These are phyloP conservation scores for Octodonta nipae DNA, from an alignment of 2,888 invertebrate species.

Conservation along the genomic window DNA sequence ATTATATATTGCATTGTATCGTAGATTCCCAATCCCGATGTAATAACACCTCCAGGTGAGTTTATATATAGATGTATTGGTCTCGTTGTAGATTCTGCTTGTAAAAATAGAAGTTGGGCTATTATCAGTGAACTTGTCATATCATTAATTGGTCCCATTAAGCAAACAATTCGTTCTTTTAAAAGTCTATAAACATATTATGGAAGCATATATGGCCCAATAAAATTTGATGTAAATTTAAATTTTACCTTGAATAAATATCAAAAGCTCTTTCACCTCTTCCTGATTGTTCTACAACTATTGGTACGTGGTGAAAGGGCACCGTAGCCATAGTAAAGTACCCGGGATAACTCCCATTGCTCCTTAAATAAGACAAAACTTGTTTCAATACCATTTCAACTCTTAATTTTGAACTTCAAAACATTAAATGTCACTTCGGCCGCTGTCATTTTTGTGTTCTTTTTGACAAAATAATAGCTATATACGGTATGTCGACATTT, in stretches of 20 bases:
- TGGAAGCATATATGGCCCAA: background rate
- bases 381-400: too few species aligned
- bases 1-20: constrained; percentile 98
- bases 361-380: too few species aligned
- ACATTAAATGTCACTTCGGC: too few species aligned
- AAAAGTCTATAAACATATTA: constrained; percentile 49
- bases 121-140: constrained; percentile 81
- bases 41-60: constrained; percentile 83
- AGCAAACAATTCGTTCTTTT: constrained; percentile 89
- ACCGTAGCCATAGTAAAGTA: constrained; percentile 13
- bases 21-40: constrained; percentile 90
- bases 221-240: constrained; percentile 1
- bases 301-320: constrained; percentile 55
- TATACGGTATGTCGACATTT: too few species aligned
- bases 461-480: too few species aligned
- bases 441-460: too few species aligned
- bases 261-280: constrained; percentile 92
- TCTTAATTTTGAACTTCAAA: too few species aligned
- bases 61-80: constrained; percentile 96
- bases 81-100: constrained; percentile 81
- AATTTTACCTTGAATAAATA: constrained; percentile 59
- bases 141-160: constrained; percentile 92
- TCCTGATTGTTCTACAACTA: constrained; percentile 93
- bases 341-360: too few species aligned
- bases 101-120: constrained; percentile 86